Conservation (phyloP, 2,113 vertebrate species). For the Malurus melanocephalus region DNA sequence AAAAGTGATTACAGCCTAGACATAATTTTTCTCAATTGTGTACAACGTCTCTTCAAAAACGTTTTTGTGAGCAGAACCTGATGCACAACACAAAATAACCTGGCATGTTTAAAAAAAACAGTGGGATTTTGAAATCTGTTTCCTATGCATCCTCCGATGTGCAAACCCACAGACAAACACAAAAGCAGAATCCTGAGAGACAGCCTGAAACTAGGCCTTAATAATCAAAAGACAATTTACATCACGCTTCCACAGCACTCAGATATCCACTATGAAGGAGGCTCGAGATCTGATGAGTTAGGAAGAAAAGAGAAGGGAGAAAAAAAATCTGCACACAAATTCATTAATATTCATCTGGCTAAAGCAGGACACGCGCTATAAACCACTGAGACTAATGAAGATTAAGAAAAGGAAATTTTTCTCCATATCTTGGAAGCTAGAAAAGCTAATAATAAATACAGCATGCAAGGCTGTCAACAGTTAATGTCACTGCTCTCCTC, state of each 20-base stretch:
- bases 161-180: slow-evolving; percentile 76
- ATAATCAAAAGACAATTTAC: slow-evolving; percentile 86
- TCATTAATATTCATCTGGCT: slow-evolving; percentile 79
- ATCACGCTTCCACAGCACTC: slow-evolving; percentile 77
- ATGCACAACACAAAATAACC: slow-evolving; percentile 66
- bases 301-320: slow-evolving; percentile 53
- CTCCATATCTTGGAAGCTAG: slow-evolving; percentile 70
- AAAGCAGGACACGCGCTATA: slow-evolving; percentile 72
- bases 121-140: slow-evolving; percentile 66
- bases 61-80: slow-evolving; percentile 69
- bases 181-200: slow-evolving; percentile 80
- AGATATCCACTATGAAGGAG: slow-evolving; percentile 73
- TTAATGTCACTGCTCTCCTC: slow-evolving; percentile 78
- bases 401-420: slow-evolving; percentile 73
- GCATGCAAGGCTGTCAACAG: slow-evolving; percentile 83
- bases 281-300: slow-evolving; percentile 71
- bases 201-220: slow-evolving; percentile 81
- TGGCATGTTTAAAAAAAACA: slow-evolving; percentile 70
- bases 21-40: slow-evolving; percentile 72
- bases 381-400: slow-evolving; percentile 71
- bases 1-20: slow-evolving; percentile 75
- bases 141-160: slow-evolving; percentile 72
- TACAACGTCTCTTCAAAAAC: slow-evolving; percentile 66
- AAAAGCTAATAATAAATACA: slow-evolving; percentile 80
- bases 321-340: slow-evolving; percentile 62